These are phyloP conservation scores for Cryptocephalus primarius DNA, from an alignment of 2,888 invertebrate genomes.

Conservation along the genomic window DNA sequence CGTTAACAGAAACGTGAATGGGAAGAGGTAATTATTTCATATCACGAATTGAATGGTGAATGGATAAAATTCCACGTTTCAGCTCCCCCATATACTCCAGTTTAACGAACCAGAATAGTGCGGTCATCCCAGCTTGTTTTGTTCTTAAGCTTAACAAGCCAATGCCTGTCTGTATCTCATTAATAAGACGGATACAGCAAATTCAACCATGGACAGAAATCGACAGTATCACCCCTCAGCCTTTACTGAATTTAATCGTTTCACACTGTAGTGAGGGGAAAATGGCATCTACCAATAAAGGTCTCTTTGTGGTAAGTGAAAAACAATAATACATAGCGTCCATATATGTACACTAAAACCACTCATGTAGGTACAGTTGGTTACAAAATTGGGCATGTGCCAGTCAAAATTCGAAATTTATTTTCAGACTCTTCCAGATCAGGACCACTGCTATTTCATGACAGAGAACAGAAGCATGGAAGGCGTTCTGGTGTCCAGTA, in stretches of 20 bases:
- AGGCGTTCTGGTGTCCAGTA: slow-evolving; percentile 64
- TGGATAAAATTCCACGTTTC: slow-evolving; percentile 18
- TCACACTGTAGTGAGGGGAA: slow-evolving; percentile 67
- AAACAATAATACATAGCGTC: neutral
- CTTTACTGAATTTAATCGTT: slow-evolving; percentile 68
- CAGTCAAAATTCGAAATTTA: too few species aligned
- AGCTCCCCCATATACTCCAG: slow-evolving; percentile 71
- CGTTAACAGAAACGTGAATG: slow-evolving; percentile 55
- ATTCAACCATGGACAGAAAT: slow-evolving; percentile 48
- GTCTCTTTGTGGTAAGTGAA: slow-evolving; percentile 70
- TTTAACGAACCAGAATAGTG: slow-evolving; percentile 74
- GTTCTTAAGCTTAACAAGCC: slow-evolving; percentile 69
- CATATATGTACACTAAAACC: too few species aligned
- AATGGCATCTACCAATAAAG: slow-evolving; percentile 61
- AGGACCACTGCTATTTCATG: slow-evolving; percentile 88
- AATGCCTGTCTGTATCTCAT: slow-evolving; percentile 70
- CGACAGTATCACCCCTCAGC: slow-evolving; percentile 36
- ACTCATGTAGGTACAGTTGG: too few species aligned
- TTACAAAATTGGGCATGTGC: too few species aligned
- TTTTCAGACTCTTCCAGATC: slow-evolving; percentile 76
- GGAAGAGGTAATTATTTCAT: slow-evolving; percentile 52
- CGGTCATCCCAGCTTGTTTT: slow-evolving; percentile 84
- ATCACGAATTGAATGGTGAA: neutral
- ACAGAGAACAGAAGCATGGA: slow-evolving; percentile 69
- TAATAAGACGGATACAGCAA: slow-evolving; percentile 56